phyloP scores from a whole-genome alignment of 1,140 invertebrate species.

The Pinna nobilis region DNA sequence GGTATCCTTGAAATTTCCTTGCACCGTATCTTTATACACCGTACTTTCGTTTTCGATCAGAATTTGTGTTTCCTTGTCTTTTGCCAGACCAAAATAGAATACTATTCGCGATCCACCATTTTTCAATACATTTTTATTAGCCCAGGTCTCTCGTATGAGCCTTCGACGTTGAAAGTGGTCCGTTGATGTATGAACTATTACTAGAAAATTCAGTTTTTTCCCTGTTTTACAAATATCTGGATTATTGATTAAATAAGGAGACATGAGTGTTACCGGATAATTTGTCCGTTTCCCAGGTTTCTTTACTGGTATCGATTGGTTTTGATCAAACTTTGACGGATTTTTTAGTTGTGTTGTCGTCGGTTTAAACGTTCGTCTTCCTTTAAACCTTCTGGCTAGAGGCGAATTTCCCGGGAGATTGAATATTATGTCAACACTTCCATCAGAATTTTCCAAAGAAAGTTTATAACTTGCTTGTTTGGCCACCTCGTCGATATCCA shows the following conservation, averaged over 20 bases:
- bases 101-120: slow-evolving; percentile 40
- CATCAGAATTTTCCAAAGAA: slow-evolving; percentile 27
- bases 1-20: slow-evolving; percentile 61
- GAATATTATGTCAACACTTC: slow-evolving; percentile 31
- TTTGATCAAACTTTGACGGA: background rate
- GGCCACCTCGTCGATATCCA: background rate
- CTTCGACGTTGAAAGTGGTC: slow-evolving; percentile 45
- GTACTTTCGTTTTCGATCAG: slow-evolving; percentile 46
- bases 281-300: slow-evolving; percentile 6
- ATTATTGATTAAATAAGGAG: slow-evolving; percentile 55
- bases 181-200: slow-evolving; percentile 62
- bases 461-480: slow-evolving; percentile 20
- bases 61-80: slow-evolving; percentile 24
- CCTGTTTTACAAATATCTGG: slow-evolving; percentile 46
- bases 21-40: slow-evolving; percentile 56
- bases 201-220: slow-evolving; percentile 44
- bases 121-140: slow-evolving; percentile 25
- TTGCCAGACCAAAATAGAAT: slow-evolving; percentile 54
- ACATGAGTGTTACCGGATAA: slow-evolving; percentile 25
- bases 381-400: background rate
- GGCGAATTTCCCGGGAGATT: slow-evolving; percentile 6
- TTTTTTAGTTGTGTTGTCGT: background rate
- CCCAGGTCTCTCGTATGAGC: slow-evolving; percentile 46
- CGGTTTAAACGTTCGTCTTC: background rate
- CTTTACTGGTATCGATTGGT: background rate